Conservation (phyloP, 2,888 invertebrate species). For the Drosophila subquinaria region DNA sequence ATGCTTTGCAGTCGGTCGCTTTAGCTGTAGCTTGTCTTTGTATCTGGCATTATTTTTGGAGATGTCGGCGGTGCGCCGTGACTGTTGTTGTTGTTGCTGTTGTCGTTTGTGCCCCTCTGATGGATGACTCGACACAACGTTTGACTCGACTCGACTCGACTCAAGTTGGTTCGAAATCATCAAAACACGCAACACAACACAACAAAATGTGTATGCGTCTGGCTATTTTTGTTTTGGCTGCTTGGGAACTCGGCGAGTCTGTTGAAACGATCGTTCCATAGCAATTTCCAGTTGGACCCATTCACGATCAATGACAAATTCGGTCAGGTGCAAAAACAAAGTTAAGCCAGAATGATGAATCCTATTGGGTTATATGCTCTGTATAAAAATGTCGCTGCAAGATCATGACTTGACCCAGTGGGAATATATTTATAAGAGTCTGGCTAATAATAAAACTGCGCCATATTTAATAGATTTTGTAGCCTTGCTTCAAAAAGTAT, state of each 20-base stretch:
- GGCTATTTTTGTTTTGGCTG: constrained; percentile 47
- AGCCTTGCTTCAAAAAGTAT: background rate
- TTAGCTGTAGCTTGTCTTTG: constrained; percentile 36
- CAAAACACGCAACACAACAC: constrained; percentile 30
- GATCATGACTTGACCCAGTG: constrained; percentile 10
- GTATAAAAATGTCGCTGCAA: background rate
- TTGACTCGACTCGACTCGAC: constrained; percentile 23
- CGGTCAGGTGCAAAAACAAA: constrained; percentile 43
- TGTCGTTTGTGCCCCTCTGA: constrained; percentile 50
- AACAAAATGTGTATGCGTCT: constrained; percentile 30
- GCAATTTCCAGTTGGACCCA: constrained; percentile 47
- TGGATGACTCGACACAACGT: constrained; percentile 58
- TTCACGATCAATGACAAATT: constrained; percentile 32
- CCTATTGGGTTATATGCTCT: constrained; percentile 8
- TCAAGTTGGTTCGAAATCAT: constrained; percentile 36
- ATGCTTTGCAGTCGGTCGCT: constrained; percentile 48
- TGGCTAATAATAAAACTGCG: background rate
- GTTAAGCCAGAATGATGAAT: constrained; percentile 5
- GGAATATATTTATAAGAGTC: constrained; percentile 2
- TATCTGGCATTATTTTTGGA: constrained; percentile 69
- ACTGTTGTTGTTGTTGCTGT: constrained; percentile 26
- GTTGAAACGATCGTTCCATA: constrained; percentile 40
- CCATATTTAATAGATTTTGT: background rate
- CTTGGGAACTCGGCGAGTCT: constrained; percentile 23
- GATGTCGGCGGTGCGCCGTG: constrained; percentile 44